Conservation (phyloP, 2,797 vertebrate genomes). For the Alauda arvensis region DNA sequence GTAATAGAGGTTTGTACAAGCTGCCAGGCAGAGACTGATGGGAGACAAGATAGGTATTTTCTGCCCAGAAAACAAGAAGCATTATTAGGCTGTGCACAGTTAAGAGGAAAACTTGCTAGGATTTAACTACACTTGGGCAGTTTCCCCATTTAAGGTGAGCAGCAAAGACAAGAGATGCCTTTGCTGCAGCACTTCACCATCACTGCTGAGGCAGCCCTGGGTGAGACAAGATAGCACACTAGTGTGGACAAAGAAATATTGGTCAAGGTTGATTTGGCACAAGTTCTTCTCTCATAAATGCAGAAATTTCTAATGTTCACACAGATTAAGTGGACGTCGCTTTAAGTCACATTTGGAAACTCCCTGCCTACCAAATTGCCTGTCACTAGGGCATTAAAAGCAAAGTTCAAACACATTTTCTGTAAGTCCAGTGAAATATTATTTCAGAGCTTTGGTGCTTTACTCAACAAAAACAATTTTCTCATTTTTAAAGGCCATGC, state of each 20-base stretch:
- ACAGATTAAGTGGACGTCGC: neutral
- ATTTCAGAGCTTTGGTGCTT: constrained; percentile 47
- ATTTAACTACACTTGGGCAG: neutral
- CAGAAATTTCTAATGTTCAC: neutral
- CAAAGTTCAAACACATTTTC: constrained; percentile 43
- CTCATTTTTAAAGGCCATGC: constrained; percentile 55
- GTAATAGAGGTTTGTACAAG: constrained; percentile 15
- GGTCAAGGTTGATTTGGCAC: neutral
- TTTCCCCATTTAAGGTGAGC: neutral
- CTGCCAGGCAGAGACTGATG: neutral
- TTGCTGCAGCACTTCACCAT: neutral
- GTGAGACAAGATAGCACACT: neutral
- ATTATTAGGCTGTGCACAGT: neutral
- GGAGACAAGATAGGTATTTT: constrained; percentile 1
- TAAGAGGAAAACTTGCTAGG: neutral
- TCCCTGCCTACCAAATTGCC: constrained; percentile 7
- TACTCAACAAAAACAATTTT: constrained; percentile 53
- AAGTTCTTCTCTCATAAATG: neutral
- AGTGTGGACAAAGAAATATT: neutral
- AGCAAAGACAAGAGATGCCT: neutral
- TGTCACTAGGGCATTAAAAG: constrained; percentile 27
- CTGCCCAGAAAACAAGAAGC: constrained; percentile 3
- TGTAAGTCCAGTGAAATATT: constrained; percentile 42
- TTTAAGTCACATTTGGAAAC: constrained; percentile 12
- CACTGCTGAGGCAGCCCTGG: neutral